Conservation (phyloP, 2,888 invertebrate genomes). For the Polia nebulosa region DNA sequence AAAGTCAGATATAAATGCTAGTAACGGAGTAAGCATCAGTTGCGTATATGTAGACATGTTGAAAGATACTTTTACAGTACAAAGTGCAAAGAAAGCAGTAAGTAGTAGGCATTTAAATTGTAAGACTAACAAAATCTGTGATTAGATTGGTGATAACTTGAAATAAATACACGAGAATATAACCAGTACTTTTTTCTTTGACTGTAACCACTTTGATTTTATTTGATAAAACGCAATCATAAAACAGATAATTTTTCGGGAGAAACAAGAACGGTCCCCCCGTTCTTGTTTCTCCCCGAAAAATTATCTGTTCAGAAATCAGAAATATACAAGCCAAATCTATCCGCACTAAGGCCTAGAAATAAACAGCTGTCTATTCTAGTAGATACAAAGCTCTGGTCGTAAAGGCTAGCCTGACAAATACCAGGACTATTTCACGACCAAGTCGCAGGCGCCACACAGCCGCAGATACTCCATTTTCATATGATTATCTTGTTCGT, state of each 20-base stretch:
- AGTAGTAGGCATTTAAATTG: no score
- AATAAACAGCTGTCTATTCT: constrained; percentile 12
- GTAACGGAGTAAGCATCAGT: neutral
- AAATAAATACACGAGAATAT: no score
- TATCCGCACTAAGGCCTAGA: neutral
- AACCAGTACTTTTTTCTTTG: no score
- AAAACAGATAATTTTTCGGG: no score
- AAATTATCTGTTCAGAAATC: neutral
- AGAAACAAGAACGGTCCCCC: no score
- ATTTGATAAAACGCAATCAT: no score
- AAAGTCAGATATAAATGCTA: constrained; percentile 19
- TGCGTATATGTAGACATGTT: neutral
- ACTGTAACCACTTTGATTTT: no score
- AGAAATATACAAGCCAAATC: neutral
- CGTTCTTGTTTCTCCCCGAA: no score
- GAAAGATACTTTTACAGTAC: neutral
- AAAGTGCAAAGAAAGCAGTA: no score
- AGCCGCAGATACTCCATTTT: constrained; percentile 40
- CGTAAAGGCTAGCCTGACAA: constrained; percentile 26
- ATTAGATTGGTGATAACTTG: no score
- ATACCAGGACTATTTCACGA: constrained; percentile 35
- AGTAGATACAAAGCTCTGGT: neutral
- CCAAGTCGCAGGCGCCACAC: constrained; percentile 31
- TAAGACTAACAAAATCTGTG: no score
- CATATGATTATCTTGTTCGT: constrained; percentile 59